phyloP scores from a whole-genome alignment of 2,888 invertebrate genomes.

The Leistus spinibarbis region DNA sequence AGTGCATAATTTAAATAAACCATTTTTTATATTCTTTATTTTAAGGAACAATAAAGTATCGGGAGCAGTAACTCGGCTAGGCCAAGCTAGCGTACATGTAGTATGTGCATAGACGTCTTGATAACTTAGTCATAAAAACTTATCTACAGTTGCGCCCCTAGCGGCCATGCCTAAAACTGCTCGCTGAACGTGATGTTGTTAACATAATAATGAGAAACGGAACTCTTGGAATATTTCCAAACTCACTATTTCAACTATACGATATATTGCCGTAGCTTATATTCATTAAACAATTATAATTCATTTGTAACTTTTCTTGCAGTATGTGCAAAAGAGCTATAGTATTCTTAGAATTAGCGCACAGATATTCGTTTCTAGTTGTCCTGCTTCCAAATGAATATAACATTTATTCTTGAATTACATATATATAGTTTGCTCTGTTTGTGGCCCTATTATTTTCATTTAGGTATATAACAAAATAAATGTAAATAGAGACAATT shows the following conservation, averaged over 20 bases:
- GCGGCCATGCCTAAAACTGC: slow-evolving; percentile 11
- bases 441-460: no score
- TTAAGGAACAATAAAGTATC: neutral
- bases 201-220: slow-evolving; percentile 26
- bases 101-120: neutral
- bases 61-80: neutral
- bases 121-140: slow-evolving; percentile 18
- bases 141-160: slow-evolving; percentile 19
- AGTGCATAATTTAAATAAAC: slow-evolving; percentile 5
- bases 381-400: no score
- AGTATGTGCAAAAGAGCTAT: no score
- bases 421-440: no score
- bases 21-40: slow-evolving; percentile 1
- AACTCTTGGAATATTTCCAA: slow-evolving; percentile 10
- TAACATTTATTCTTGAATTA: no score
- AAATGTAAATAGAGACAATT: no score
- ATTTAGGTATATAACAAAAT: no score
- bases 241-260: slow-evolving; percentile 5
- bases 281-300: no score
- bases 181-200: slow-evolving; percentile 26
- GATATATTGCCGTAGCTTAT: neutral
- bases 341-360: no score
- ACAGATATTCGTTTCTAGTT: no score
- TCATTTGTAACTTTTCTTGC: no score
- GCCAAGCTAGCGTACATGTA: neutral